Evolutionary conservation across 23 tunicate species (phyloP).

Genomic region (Clavelina lepadiformis): DNA sequence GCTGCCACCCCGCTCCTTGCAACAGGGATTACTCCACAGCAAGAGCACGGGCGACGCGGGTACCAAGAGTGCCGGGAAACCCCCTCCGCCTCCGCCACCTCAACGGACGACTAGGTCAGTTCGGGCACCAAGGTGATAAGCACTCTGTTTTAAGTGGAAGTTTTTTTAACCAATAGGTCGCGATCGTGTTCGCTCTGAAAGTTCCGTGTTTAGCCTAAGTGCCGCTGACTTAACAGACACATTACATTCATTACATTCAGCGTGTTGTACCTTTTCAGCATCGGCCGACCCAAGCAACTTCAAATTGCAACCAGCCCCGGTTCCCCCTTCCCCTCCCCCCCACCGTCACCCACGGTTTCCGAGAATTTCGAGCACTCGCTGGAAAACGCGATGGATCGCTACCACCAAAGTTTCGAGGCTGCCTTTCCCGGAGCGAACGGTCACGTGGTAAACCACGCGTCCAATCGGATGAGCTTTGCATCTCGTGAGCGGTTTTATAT

Average conservation of each 20-base stretch:
- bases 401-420: neutral
- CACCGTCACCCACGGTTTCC: too few relatives aligned
- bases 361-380: neutral
- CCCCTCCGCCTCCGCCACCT: conserved; percentile 58
- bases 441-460: neutral
- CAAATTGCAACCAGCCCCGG: conserved; percentile 23
- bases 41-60: conserved; percentile 18
- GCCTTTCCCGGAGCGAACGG: conserved; percentile 1
- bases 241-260: too few relatives aligned
- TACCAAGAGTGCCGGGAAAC: conserved; percentile 26
- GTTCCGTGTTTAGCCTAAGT: too few relatives aligned
- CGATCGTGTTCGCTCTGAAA: too few relatives aligned
- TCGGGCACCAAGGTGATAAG: too few relatives aligned
- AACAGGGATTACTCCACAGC: conserved; percentile 6
- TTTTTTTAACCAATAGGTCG: too few relatives aligned
- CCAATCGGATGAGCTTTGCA: too few relatives aligned
- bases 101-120: conserved; percentile 64
- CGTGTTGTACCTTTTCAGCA: conserved; percentile 13
- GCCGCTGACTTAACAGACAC: too few relatives aligned
- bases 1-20: conserved; percentile 19
- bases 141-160: too few relatives aligned
- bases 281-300: conserved; percentile 40
- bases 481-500: too few relatives aligned
- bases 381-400: neutral
- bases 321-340: conserved; percentile 15